phyloP scores from a whole-genome alignment of 2,113 vertebrate species.

The Thalassoma bifasciatum region DNA sequence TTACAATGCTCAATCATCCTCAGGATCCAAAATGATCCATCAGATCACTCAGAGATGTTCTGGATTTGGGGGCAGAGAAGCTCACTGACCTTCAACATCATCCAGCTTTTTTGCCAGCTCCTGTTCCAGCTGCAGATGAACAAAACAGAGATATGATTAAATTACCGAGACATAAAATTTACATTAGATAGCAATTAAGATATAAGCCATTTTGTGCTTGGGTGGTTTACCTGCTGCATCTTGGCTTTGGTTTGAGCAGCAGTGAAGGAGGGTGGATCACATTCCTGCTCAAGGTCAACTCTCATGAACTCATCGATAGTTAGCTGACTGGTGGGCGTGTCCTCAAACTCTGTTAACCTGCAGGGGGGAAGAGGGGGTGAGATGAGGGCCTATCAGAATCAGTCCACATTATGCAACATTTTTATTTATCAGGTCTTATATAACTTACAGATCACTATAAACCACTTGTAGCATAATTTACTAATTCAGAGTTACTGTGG shows the following conservation, averaged over 20 bases:
- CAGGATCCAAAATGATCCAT: neutral
- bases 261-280: slow-evolving; percentile 95
- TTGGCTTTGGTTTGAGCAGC: slow-evolving; percentile 90
- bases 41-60: neutral
- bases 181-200: slow-evolving; percentile 81
- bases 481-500: too few relatives aligned
- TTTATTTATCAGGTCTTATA: neutral
- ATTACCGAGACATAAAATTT: neutral
- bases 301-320: slow-evolving; percentile 99
- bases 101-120: slow-evolving; percentile 92
- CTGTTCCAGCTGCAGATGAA: slow-evolving; percentile 89
- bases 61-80: neutral
- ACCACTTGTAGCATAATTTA: too few relatives aligned
- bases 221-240: slow-evolving; percentile 88
- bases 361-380: neutral
- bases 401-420: neutral
- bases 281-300: slow-evolving; percentile 94
- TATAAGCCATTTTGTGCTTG: too few relatives aligned
- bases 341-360: slow-evolving; percentile 97
- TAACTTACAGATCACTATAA: too few relatives aligned
- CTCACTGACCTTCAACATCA: slow-evolving; percentile 91
- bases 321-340: slow-evolving; percentile 97
- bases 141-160: neutral
- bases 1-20: neutral
- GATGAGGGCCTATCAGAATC: neutral